phyloP scores from a whole-genome alignment of 2,797 vertebrate species.

The Picus viridis region DNA sequence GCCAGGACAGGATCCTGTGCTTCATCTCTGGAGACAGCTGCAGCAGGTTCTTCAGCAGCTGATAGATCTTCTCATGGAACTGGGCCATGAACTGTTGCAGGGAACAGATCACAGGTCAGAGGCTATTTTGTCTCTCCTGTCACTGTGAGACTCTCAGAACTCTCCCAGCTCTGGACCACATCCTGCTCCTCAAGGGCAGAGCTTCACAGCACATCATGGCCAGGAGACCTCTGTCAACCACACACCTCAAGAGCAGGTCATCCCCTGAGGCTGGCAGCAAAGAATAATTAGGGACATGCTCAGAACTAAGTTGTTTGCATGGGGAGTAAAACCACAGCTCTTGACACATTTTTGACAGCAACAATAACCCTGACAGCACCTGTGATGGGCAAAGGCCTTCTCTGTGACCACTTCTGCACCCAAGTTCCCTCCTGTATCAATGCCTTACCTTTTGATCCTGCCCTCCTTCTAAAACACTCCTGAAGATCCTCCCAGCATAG shows the following conservation, averaged over 20 bases:
- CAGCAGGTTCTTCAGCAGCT: conserved; percentile 93
- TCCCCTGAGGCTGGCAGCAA: neutral
- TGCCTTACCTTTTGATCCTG: neutral
- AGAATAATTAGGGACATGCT: neutral
- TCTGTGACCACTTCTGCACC: too few relatives aligned
- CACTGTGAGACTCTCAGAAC: neutral
- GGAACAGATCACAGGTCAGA: neutral
- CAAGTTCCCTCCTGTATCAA: neutral
- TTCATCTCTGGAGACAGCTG: conserved; percentile 93
- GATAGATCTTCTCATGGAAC: conserved; percentile 96
- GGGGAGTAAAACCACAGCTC: neutral
- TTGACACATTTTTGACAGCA: neutral
- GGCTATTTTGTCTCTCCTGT: neutral
- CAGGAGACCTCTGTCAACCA: accelerated
- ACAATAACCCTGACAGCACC: accelerated
- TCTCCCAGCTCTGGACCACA: accelerated
- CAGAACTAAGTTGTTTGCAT: neutral
- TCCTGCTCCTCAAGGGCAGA: neutral
- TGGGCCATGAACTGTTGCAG: conserved; percentile 91
- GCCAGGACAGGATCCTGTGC: conserved; percentile 93
- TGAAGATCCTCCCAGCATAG: neutral
- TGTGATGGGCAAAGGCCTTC: neutral
- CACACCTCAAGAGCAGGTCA: too few relatives aligned
- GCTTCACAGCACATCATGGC: accelerated
- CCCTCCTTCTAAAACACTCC: neutral